Evolutionary conservation across 1,140 invertebrate species (phyloP).

Genomic region (Cotesia glomerata): DNA sequence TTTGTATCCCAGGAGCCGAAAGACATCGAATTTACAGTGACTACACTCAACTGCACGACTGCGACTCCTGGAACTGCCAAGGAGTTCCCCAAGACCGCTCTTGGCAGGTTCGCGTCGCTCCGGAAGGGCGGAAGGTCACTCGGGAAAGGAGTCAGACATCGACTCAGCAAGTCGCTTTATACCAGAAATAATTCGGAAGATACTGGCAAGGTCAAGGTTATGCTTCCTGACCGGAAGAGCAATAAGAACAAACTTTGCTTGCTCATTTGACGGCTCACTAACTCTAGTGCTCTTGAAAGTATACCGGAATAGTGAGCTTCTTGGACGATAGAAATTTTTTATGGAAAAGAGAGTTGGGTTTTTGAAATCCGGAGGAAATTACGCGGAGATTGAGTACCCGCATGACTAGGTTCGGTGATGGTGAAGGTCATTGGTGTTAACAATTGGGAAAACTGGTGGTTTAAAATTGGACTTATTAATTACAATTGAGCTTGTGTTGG

Average conservation of each 20-base stretch:
- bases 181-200: constrained; percentile 61
- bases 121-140: constrained; percentile 62
- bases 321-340: background rate
- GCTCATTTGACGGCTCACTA: constrained; percentile 61
- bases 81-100: constrained; percentile 59
- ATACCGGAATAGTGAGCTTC: constrained; percentile 52
- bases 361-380: too few relatives aligned
- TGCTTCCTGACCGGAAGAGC: constrained; percentile 57
- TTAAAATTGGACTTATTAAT: too few relatives aligned
- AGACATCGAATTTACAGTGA: constrained; percentile 85
- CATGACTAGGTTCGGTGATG: too few relatives aligned
- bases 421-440: too few relatives aligned
- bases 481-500: too few relatives aligned
- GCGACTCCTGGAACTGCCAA: constrained; percentile 31
- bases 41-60: constrained; percentile 75
- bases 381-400: too few relatives aligned
- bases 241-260: constrained; percentile 57
- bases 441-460: too few relatives aligned
- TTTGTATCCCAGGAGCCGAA: constrained; percentile 78
- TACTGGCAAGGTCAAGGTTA: constrained; percentile 53
- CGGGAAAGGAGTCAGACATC: constrained; percentile 54
- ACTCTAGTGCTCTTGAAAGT: constrained; percentile 55
- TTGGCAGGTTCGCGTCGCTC: constrained; percentile 65
- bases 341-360: background rate
- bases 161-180: constrained; percentile 65